Evolutionary conservation across 2,888 invertebrate genomes (phyloP).

Genomic region (Pristionchus arcanus): DNA sequence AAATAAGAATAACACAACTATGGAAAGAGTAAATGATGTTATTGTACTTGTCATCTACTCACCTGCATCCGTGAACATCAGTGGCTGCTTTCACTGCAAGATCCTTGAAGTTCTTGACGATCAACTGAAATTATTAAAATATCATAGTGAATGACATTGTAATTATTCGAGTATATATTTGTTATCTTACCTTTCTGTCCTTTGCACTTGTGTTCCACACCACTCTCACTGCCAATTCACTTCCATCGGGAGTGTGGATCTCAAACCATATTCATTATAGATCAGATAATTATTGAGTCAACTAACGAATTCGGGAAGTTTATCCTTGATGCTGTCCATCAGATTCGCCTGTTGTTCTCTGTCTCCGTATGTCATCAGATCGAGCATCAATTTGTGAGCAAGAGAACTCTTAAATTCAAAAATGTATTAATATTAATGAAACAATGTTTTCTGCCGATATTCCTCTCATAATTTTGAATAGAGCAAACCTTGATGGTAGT

Average conservation of each 20-base stretch:
- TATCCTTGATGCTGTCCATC: slow-evolving; percentile 87
- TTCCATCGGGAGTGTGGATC: slow-evolving; percentile 84
- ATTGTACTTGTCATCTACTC: background rate
- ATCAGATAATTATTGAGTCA: background rate
- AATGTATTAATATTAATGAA: slow-evolving; percentile 77
- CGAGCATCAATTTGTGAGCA: slow-evolving; percentile 89
- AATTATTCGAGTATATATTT: too few relatives aligned
- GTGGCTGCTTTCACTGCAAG: slow-evolving; percentile 88
- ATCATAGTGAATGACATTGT: slow-evolving; percentile 82
- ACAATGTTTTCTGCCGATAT: slow-evolving; percentile 41
- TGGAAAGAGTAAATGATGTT: background rate
- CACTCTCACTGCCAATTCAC: slow-evolving; percentile 88
- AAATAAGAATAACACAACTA: background rate
- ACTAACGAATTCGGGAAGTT: slow-evolving; percentile 82
- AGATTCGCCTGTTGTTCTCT: slow-evolving; percentile 85
- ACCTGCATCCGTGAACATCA: slow-evolving; percentile 87
- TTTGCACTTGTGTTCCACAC: slow-evolving; percentile 88
- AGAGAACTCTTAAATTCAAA: slow-evolving; percentile 82
- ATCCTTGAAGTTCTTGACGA: slow-evolving; percentile 91
- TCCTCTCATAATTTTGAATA: background rate
- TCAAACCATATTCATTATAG: background rate
- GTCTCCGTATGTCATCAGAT: slow-evolving; percentile 87
- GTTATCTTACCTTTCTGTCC: slow-evolving; percentile 77
- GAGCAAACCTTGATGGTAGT: slow-evolving; percentile 48
- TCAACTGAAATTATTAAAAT: slow-evolving; percentile 78